Evolutionary conservation across 2,113 vertebrate species (phyloP).

Genomic region (Varanus komodoensis): DNA sequence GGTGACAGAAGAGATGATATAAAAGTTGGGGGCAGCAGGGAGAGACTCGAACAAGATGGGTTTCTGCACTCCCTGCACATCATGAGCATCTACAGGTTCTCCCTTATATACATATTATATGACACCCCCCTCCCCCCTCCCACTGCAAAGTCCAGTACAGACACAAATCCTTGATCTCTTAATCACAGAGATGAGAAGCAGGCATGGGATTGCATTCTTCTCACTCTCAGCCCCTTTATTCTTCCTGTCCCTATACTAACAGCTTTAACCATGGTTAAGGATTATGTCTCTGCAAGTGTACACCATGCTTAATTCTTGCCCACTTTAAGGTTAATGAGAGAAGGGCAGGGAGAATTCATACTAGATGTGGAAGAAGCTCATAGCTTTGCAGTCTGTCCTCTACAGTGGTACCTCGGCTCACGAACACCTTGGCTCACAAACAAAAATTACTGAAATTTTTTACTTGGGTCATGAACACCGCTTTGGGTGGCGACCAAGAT

Average conservation of each 20-base stretch:
- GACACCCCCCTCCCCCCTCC: too few species aligned
- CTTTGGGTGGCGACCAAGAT: too few species aligned
- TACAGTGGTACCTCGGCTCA: too few species aligned
- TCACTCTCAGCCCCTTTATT: background rate
- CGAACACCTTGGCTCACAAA: too few species aligned
- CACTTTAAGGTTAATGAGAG: background rate
- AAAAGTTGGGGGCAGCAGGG: background rate
- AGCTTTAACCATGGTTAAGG: background rate
- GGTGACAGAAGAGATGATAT: background rate
- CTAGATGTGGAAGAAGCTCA: too few species aligned
- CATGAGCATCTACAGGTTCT: background rate
- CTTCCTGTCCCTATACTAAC: background rate
- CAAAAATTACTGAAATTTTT: too few species aligned
- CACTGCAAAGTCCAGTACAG: too few species aligned
- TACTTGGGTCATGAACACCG: too few species aligned
- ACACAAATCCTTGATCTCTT: too few species aligned
- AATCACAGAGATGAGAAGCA: background rate
- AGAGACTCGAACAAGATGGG: background rate
- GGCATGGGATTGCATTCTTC: background rate
- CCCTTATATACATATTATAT: too few species aligned
- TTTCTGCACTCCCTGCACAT: background rate
- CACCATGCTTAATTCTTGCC: background rate
- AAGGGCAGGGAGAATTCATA: background rate
- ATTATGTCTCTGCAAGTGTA: background rate
- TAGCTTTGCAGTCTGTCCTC: background rate